A percentile compares a stretch with the other conserved stretches of the same genome.
phyloP scores from a whole-genome alignment of 2,113 vertebrate species.

The Neodontobutis hainanensis region DNA sequence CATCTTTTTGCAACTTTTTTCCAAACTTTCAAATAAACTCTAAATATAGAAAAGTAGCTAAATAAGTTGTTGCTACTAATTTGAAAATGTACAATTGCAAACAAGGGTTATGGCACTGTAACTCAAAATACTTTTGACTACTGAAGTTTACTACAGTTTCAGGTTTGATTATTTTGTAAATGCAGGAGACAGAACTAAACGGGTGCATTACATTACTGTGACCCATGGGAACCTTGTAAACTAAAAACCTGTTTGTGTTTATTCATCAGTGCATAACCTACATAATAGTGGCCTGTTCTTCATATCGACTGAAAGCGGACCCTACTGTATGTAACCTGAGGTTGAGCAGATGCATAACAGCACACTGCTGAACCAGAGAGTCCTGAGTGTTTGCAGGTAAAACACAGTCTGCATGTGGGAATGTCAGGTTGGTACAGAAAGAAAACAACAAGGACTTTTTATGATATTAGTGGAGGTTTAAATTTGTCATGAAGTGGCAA shows the following conservation, averaged over 20 bases:
- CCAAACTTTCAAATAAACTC: no score
- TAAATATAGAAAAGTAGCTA: no score
- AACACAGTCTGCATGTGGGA: constrained; percentile 33
- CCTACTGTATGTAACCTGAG: constrained; percentile 56
- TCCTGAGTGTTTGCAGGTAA: constrained; percentile 28
- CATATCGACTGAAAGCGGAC: constrained; percentile 52
- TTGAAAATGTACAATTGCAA: no score
- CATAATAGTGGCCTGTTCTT: constrained; percentile 28
- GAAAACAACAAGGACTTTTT: constrained; percentile 41
- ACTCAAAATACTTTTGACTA: no score
- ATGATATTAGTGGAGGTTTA: constrained; percentile 55
- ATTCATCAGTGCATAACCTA: constrained; percentile 10
- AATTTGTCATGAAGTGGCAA: constrained; percentile 68
- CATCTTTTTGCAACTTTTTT: no score
- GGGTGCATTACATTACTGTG: neutral
- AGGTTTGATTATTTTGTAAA: no score
- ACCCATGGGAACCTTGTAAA: neutral
- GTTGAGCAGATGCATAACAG: constrained; percentile 38
- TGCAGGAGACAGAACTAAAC: no score
- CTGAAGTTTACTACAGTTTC: no score
- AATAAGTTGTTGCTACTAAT: no score
- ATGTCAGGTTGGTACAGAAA: constrained; percentile 36
- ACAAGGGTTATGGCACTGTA: no score
- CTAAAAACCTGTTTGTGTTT: neutral
- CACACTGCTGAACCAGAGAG: constrained; percentile 10